Evolutionary conservation across 2,797 vertebrate species (phyloP).

Genomic region (Coregonus suidteri): DNA sequence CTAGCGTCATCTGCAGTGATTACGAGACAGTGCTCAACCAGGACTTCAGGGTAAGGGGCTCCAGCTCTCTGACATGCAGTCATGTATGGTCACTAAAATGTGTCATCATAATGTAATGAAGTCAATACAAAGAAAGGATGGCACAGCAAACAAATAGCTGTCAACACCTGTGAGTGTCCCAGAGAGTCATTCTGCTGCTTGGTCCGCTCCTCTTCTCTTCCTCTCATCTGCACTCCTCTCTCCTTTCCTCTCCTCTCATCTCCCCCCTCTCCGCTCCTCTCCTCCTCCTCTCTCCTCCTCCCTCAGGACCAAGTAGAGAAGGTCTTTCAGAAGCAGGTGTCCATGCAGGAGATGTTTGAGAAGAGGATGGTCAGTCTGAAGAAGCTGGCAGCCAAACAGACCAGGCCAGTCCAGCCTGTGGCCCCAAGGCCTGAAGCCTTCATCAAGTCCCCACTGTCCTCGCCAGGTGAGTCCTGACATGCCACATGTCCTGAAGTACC

Average conservation of each 20-base stretch:
- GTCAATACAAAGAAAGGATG: neutral
- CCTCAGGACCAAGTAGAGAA: conserved; percentile 89
- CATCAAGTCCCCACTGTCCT: conserved; percentile 86
- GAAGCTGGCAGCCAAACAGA: conserved; percentile 96
- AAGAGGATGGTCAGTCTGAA: conserved; percentile 91
- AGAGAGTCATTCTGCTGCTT: neutral
- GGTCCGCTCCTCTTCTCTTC: neutral
- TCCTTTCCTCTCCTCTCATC: too few relatives aligned
- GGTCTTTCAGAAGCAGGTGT: conserved; percentile 91
- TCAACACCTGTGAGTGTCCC: neutral
- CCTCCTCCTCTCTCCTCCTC: conserved; percentile 1
- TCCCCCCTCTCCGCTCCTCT: too few relatives aligned
- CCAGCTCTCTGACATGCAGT: neutral
- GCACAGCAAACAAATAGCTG: neutral
- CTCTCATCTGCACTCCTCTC: too few relatives aligned
- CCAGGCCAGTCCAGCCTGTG: conserved; percentile 92
- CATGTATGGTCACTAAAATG: neutral
- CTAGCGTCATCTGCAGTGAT: conserved; percentile 78
- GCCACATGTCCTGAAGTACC: neutral
- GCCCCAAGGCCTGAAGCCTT: conserved; percentile 93
- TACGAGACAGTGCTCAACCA: conserved; percentile 86
- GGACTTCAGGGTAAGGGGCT: conserved; percentile 82
- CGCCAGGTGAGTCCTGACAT: conserved; percentile 78
- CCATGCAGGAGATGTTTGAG: conserved; percentile 96
- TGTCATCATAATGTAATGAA: neutral